phyloP scores from a whole-genome alignment of 2,888 invertebrate species.

The Chaetoderma sp. region DNA sequence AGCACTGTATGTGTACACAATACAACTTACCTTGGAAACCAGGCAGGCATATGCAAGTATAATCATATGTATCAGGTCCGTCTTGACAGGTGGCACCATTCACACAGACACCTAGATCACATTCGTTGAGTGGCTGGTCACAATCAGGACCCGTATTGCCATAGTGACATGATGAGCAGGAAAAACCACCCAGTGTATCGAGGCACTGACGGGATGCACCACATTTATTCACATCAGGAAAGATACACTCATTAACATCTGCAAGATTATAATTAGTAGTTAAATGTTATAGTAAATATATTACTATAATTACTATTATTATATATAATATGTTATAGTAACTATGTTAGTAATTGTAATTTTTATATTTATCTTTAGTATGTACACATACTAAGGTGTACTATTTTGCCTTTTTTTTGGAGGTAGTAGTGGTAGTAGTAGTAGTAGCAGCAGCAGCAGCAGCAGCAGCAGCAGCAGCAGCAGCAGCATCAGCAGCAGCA shows the following conservation, averaged over 20 bases:
- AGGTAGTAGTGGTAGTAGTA: no score
- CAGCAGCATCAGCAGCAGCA: no score
- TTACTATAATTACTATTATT: no score
- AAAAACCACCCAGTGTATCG: slow-evolving; percentile 1
- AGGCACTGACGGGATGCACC: background rate
- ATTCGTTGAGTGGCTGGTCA: background rate
- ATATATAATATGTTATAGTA: no score
- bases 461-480: no score
- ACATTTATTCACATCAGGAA: background rate
- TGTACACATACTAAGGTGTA: no score
- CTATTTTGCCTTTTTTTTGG: no score
- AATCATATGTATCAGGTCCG: slow-evolving; percentile 1
- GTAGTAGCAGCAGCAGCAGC: no score
- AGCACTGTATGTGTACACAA: no score
- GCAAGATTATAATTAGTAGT: background rate
- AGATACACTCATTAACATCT: slow-evolving; percentile 8
- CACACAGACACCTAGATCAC: background rate
- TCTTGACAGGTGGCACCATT: background rate
- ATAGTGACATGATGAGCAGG: background rate
- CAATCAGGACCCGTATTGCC: background rate
- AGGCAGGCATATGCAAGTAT: background rate
- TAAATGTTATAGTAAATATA: background rate
- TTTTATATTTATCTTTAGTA: no score
- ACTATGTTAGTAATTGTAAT: no score
- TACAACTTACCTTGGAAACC: background rate